Evolutionary conservation across 2,888 invertebrate genomes (phyloP), one percentile per base, ranked within the genome.

Genomic region (Pimpla rufipes): DNA sequence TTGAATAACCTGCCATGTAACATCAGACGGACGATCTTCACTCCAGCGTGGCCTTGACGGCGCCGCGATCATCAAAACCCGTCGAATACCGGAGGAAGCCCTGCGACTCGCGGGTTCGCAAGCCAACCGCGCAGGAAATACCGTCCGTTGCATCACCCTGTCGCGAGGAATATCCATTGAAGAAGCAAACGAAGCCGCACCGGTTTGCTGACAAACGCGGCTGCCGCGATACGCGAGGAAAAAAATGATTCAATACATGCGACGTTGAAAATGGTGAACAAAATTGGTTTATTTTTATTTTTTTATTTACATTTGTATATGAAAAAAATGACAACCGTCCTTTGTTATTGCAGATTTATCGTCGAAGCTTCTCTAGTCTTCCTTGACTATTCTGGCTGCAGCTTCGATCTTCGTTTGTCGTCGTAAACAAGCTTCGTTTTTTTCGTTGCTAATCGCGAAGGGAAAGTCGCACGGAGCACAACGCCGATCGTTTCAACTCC

Each of bases 401-500:
- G 5, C 5, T 13, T 42, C 73, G 68, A 16, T 37, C 35, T 37
- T 83, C 80, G n/a, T 59, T 83, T 83, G 76, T 83, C 73, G 47
- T n/a, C 8, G 40, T 62, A 68, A 83, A 83, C 83, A 83, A 83
- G 52, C 67, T 83, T 83, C 67, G 50, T 79, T 83, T 83, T 79
- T 83, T 73, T 74, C 80, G 67, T 80, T 45, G 67, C 77, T 73
- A 83, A 77, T 73, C 55, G 35, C 73, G 76, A 40, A 77, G 52
- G 62, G 29, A 77, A 16, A 45, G 73, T 75, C 66, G 66, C 62
- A 47, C 76, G 55, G 62, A 64, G 23, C 71, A 73, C 40, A 50
- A 68, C 71, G 59, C 13, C 16, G 45, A 73, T 73, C 21, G n/a
- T 73, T 57, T 76, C 55, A 57, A 40, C 59, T 68, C 45, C 3